These are phyloP conservation scores for Strix uralensis DNA, from an alignment of 2,113 vertebrate species.

Conservation along the genomic window DNA sequence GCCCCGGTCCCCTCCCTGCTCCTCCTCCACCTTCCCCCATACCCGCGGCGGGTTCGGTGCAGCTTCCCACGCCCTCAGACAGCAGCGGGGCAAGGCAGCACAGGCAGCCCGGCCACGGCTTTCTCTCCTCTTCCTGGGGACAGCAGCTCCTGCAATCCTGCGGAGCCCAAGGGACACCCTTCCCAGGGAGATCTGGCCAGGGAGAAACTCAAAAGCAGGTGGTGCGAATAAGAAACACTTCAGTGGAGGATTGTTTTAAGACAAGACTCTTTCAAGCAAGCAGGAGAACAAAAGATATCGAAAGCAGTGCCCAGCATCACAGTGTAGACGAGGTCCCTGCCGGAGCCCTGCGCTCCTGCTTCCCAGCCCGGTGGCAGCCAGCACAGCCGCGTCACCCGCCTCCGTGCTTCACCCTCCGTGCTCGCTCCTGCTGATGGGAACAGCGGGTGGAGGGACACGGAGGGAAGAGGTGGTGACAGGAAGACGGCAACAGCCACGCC, in stretches of 20 bases:
- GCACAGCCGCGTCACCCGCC: neutral
- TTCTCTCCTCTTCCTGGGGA: conserved; percentile 18
- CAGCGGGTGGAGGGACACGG: neutral
- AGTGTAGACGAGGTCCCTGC: neutral
- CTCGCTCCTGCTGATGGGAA: neutral
- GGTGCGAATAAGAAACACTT: conserved; percentile 37
- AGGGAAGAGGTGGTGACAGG: conserved; percentile 30
- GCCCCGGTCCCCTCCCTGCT: neutral
- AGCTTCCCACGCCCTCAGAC: neutral
- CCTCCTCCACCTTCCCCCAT: neutral
- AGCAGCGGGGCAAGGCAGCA: neutral
- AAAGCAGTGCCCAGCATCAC: conserved; percentile 32
- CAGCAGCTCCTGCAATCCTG: conserved; percentile 4
- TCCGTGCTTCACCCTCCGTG: neutral
- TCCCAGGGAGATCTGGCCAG: neutral
- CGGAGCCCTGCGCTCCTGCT: neutral
- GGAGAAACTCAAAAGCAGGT: neutral
- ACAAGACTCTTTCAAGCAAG: conserved; percentile 32
- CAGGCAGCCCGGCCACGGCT: neutral
- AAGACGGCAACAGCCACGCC: conserved; percentile 4
- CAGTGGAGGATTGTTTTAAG: conserved; percentile 21
- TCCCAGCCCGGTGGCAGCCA: neutral
- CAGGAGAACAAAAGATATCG: neutral
- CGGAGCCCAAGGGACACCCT: neutral
- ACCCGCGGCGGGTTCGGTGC: fast-evolving